Evolutionary conservation across 1,140 invertebrate species (phyloP).

Genomic region (Melipona quadrifasciata): DNA sequence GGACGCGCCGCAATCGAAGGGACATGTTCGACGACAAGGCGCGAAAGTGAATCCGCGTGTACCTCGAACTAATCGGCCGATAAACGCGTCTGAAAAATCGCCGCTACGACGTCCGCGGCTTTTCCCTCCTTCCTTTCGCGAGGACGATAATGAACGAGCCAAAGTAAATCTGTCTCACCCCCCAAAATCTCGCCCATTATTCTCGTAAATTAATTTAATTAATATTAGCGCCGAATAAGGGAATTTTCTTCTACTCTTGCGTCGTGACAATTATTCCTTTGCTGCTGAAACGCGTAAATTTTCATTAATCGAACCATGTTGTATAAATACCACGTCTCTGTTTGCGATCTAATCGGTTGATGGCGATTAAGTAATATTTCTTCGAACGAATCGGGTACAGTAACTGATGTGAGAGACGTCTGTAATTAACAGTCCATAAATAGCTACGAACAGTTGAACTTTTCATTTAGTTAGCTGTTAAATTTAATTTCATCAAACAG

Average conservation of each 20-base stretch:
- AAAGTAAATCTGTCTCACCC: not conserved
- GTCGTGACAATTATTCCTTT: not conserved
- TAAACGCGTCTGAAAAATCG: constrained; percentile 60
- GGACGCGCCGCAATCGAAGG: constrained; percentile 34
- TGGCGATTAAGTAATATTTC: not conserved
- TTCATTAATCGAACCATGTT: not conserved
- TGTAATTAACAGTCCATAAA: not conserved
- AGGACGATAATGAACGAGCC: constrained; percentile 32
- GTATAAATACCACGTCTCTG: not conserved
- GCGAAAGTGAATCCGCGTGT: constrained; percentile 64
- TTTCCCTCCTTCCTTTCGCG: constrained; percentile 17
- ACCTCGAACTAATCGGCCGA: constrained; percentile 55
- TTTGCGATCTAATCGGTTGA: not conserved
- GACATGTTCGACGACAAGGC: constrained; percentile 36
- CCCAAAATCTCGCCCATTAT: not conserved
- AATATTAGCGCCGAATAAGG: not conserved
- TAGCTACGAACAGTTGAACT: not conserved
- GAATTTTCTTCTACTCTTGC: not conserved
- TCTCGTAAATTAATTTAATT: not conserved
- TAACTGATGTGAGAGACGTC: not conserved
- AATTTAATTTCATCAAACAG: not conserved
- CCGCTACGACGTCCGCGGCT: not conserved
- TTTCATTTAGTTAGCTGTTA: not conserved
- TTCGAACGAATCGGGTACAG: not conserved
- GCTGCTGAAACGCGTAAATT: not conserved